Percentiles rank a stretch among this genome's conserved stretches.
Conservation (phyloP, 1,140 invertebrate species). For the Drosophila nikananu region DNA sequence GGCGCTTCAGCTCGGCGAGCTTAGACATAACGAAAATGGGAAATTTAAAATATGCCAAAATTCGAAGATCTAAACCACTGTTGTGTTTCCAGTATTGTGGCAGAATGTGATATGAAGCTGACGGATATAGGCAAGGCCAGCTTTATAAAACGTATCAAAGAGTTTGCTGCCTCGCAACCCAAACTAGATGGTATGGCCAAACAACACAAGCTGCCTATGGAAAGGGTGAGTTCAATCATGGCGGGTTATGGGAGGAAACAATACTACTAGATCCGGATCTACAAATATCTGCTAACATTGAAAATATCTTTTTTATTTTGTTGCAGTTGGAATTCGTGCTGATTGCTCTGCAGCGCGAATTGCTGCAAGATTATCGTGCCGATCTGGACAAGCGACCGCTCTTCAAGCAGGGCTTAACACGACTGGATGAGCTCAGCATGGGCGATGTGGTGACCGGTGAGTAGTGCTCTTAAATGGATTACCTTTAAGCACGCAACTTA, state of each 20-base stretch:
- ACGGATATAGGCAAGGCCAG: slow-evolving; percentile 85
- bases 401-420: slow-evolving; percentile 88
- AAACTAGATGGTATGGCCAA: slow-evolving; percentile 81
- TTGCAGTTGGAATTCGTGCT: slow-evolving; percentile 87
- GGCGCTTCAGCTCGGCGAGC: slow-evolving; percentile 32
- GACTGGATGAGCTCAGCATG: slow-evolving; percentile 87
- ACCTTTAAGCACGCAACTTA: neutral
- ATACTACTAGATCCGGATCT: neutral
- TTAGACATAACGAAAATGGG: slow-evolving; percentile 16
- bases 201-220: slow-evolving; percentile 86
- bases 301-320: neutral
- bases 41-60: slow-evolving; percentile 27
- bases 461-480: neutral
- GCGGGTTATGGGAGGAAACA: neutral
- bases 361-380: slow-evolving; percentile 89
- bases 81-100: slow-evolving; percentile 82
- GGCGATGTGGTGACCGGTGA: slow-evolving; percentile 86
- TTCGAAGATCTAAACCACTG: slow-evolving; percentile 9
- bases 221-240: slow-evolving; percentile 80
- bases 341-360: slow-evolving; percentile 88
- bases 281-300: neutral
- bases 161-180: slow-evolving; percentile 46
- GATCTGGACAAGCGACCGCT: slow-evolving; percentile 88
- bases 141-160: slow-evolving; percentile 86
- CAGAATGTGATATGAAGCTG: slow-evolving; percentile 84